Conservation (phyloP, 2,888 invertebrate species). For the Acanthococcus lagerstroemiae region DNA sequence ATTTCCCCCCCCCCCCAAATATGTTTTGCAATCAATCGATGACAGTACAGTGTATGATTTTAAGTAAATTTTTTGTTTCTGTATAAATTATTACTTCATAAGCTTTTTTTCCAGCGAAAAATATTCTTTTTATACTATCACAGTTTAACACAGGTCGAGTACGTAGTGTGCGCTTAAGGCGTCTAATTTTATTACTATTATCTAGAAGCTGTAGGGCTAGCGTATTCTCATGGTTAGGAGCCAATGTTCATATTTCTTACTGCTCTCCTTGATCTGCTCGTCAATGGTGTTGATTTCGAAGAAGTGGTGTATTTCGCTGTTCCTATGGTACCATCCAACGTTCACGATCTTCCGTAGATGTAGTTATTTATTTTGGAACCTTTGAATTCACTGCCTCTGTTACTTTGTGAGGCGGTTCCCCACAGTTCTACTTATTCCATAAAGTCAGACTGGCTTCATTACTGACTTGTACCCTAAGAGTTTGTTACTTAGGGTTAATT, state of each 20-base stretch:
- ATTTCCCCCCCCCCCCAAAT: too few relatives aligned
- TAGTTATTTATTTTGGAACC: not conserved
- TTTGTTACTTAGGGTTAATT: not conserved
- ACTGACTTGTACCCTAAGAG: not conserved
- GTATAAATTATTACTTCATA: too few relatives aligned
- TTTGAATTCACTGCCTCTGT: not conserved
- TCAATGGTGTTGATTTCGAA: not conserved
- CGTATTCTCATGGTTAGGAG: not conserved
- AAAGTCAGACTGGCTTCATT: not conserved
- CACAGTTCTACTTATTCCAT: too few relatives aligned
- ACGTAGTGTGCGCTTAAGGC: not conserved
- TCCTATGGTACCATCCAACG: not conserved
- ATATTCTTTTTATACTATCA: too few relatives aligned
- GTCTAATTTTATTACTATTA: not conserved
- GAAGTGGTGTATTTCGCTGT: not conserved
- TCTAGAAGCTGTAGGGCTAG: not conserved
- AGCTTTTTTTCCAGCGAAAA: too few relatives aligned
- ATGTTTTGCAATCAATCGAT: too few relatives aligned
- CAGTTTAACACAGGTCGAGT: too few relatives aligned
- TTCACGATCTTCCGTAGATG: not conserved
- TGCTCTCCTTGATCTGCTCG: not conserved
- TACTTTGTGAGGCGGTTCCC: not conserved
- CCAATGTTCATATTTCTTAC: not conserved
- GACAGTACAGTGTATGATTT: too few relatives aligned
- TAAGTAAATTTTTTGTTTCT: too few relatives aligned